phyloP scores from a whole-genome alignment of 2,797 vertebrate genomes.

The Platalea minor region DNA sequence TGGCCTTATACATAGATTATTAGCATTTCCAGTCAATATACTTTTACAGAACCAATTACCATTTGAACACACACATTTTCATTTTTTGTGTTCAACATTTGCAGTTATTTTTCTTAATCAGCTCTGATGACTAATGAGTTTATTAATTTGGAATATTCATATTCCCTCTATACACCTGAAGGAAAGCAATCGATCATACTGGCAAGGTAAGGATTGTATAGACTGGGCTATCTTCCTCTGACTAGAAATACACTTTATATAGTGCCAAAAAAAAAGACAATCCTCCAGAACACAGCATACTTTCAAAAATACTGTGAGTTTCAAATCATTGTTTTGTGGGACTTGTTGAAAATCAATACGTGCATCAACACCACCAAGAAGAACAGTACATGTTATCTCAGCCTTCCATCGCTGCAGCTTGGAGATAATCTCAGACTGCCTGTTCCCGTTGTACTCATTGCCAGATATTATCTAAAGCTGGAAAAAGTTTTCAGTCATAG shows the following conservation, averaged over 20 bases:
- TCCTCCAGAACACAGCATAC: neutral
- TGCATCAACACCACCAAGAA: constrained; percentile 6
- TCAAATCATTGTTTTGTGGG: neutral
- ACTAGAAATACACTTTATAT: neutral
- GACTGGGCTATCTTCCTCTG: neutral
- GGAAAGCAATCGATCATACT: neutral
- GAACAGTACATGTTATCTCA: constrained; percentile 8
- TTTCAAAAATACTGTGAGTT: neutral
- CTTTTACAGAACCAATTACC: neutral
- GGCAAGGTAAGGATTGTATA: neutral
- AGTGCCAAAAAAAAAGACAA: neutral
- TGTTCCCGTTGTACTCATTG: neutral
- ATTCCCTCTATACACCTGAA: neutral
- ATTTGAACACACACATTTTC: neutral
- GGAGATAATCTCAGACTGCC: constrained; percentile 14
- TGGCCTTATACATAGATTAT: neutral
- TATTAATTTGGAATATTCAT: neutral
- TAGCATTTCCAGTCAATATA: neutral
- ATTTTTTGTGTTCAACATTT: neutral
- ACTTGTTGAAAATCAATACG: neutral
- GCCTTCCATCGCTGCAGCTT: neutral
- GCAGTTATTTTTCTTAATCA: neutral
- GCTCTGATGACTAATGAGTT: neutral
- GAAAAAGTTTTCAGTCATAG: constrained; percentile 37
- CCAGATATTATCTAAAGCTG: constrained; percentile 53